Conservation (phyloP, 2,797 vertebrate genomes). For the Cynopterus sphinx region DNA sequence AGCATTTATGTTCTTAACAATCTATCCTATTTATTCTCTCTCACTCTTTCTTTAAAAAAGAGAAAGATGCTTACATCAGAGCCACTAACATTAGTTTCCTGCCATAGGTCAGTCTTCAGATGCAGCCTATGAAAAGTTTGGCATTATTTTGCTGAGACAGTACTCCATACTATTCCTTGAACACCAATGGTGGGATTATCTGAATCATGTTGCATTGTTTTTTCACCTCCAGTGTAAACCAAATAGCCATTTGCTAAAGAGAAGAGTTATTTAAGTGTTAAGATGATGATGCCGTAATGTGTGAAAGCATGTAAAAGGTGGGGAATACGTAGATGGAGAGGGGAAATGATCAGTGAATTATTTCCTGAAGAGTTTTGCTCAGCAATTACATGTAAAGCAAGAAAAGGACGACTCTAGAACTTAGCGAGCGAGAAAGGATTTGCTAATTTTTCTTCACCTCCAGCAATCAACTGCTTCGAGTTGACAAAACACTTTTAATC, state of each 20-base stretch:
- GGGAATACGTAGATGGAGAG: conserved; percentile 71
- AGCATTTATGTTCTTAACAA: conserved; percentile 60
- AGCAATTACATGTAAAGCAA: conserved; percentile 71
- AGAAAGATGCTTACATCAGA: conserved; percentile 65
- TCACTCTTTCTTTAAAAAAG: conserved; percentile 67
- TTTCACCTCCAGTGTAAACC: conserved; percentile 70
- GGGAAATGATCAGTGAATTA: conserved; percentile 73
- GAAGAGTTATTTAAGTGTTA: conserved; percentile 77
- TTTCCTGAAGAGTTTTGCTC: conserved; percentile 68
- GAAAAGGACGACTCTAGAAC: conserved; percentile 50
- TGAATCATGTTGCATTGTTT: conserved; percentile 76
- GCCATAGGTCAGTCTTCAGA: background rate
- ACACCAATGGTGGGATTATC: conserved; percentile 66
- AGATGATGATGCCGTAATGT: conserved; percentile 60
- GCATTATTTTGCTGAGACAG: conserved; percentile 77
- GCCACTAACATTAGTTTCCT: conserved; percentile 77
- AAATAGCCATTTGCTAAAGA: conserved; percentile 62
- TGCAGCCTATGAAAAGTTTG: conserved; percentile 64
- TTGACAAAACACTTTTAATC: background rate
- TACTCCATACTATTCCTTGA: conserved; percentile 66
- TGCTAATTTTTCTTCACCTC: conserved; percentile 40
- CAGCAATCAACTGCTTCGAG: conserved; percentile 15
- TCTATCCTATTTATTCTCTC: conserved; percentile 18
- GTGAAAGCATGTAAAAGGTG: conserved; percentile 59
- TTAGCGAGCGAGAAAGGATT: conserved; percentile 73